A percentile compares a stretch with the other conserved stretches of the same genome.
Conservation (phyloP, 1,140 invertebrate genomes). For the Lysiphlebus fabarum region DNA sequence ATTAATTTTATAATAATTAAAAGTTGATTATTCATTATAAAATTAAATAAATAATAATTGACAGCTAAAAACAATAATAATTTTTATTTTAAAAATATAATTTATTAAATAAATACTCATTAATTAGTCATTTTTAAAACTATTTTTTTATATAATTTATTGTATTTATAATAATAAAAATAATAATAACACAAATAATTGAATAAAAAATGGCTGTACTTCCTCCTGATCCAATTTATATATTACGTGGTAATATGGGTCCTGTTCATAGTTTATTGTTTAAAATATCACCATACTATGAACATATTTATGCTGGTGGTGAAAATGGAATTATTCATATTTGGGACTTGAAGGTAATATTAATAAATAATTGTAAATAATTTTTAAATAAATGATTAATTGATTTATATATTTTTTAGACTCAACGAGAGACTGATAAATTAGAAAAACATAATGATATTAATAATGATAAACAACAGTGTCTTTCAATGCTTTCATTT, state of each 20-base stretch:
- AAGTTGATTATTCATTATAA: too few species aligned
- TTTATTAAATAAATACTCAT: too few species aligned
- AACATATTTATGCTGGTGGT: conserved; percentile 66
- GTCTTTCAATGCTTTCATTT: conserved; percentile 58
- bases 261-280: conserved; percentile 66
- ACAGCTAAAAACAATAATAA: too few species aligned
- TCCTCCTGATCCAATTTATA: conserved; percentile 66
- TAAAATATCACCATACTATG: conserved; percentile 54
- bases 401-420: conserved; percentile 52
- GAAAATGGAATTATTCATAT: conserved; percentile 67
- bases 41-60: too few species aligned
- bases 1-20: too few species aligned
- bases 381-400: background rate
- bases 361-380: background rate
- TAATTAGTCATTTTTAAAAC: too few species aligned
- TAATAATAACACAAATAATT: too few species aligned
- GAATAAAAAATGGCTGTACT: conserved; percentile 53
- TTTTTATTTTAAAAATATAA: too few species aligned
- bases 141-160: too few species aligned
- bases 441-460: conserved; percentile 38
- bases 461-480: conserved; percentile 51
- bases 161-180: too few species aligned
- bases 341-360: conserved; percentile 67
- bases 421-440: conserved; percentile 60
- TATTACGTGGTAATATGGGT: conserved; percentile 64